Percentiles rank a stretch among this genome's conserved stretches.
These are phyloP conservation scores for Sminthurinus signatus DNA, from an alignment of 1,140 invertebrate species.

Conservation along the genomic window DNA sequence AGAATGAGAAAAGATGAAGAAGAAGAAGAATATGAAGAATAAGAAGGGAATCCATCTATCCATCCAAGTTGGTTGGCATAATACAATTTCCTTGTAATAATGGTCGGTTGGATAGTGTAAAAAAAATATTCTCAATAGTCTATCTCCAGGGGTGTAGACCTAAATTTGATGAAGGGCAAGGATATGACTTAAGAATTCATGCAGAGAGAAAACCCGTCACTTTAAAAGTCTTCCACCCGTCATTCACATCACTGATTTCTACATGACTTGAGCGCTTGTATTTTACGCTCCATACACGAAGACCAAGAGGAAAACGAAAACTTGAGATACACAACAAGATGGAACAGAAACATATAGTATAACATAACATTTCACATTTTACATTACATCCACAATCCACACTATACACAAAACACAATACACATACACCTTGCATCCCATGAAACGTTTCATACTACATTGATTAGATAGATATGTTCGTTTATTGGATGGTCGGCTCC, in stretches of 20 bases:
- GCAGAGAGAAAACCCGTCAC: constrained; percentile 33
- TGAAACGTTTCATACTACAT: too few relatives aligned
- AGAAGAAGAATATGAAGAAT: not conserved
- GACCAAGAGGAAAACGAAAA: too few relatives aligned
- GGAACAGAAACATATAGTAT: too few relatives aligned
- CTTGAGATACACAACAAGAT: too few relatives aligned
- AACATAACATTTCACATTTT: too few relatives aligned
- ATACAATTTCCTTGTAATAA: constrained; percentile 18
- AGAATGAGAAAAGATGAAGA: too few relatives aligned
- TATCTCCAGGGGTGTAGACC: constrained; percentile 33
- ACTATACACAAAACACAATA: too few relatives aligned
- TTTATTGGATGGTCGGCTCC: too few relatives aligned
- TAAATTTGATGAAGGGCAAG: constrained; percentile 29
- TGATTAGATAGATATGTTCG: too few relatives aligned
- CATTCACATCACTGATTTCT: constrained; percentile 30
- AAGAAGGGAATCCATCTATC: not conserved
- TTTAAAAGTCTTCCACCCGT: constrained; percentile 31
- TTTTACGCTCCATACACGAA: too few relatives aligned
- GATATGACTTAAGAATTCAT: constrained; percentile 34
- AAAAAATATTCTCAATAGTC: constrained; percentile 33
- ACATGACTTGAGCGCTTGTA: not conserved
- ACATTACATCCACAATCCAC: too few relatives aligned
- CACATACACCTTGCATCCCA: too few relatives aligned
- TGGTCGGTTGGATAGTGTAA: constrained; percentile 21
- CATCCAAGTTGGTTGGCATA: not conserved